Conservation (phyloP, 2,888 invertebrate genomes). For the Subacronicta megacephala region DNA sequence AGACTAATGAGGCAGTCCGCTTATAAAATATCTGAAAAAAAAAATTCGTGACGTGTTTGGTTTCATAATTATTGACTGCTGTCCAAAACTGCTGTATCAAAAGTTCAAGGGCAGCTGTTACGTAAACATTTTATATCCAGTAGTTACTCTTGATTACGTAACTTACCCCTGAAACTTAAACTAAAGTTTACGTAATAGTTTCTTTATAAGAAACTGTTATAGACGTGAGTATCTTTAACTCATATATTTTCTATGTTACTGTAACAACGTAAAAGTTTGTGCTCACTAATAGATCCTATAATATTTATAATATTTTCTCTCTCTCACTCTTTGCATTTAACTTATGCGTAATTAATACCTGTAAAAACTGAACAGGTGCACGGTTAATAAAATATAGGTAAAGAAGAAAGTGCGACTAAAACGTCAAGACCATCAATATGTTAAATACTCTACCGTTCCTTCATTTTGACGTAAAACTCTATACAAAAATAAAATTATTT, state of each 20-base stretch:
- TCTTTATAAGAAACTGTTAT: conserved; percentile 15
- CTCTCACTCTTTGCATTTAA: conserved; percentile 13
- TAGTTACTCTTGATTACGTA: background rate
- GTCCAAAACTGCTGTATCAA: too few species aligned
- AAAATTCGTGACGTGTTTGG: too few species aligned
- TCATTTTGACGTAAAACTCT: background rate
- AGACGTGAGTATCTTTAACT: conserved; percentile 17
- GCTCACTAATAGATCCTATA: conserved; percentile 18
- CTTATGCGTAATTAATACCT: conserved; percentile 9
- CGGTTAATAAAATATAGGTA: background rate
- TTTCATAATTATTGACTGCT: too few species aligned
- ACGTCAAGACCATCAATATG: background rate
- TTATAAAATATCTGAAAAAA: too few species aligned
- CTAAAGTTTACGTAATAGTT: conserved; percentile 16
- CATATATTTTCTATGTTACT: conserved; percentile 34
- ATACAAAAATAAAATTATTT: background rate
- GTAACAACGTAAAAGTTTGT: conserved; percentile 40
- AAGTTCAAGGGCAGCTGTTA: background rate
- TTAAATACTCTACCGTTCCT: background rate
- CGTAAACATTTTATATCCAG: too few species aligned
- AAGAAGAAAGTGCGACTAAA: conserved; percentile 1
- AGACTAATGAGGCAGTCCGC: too few species aligned
- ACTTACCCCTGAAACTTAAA: background rate
- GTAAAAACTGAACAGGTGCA: conserved; percentile 2
- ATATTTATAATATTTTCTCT: conserved; percentile 38